Percentiles rank a stretch among this genome's conserved stretches.
Evolutionary conservation across 2,888 invertebrate species (phyloP).

Genomic region (Tetranychus truncatus): DNA sequence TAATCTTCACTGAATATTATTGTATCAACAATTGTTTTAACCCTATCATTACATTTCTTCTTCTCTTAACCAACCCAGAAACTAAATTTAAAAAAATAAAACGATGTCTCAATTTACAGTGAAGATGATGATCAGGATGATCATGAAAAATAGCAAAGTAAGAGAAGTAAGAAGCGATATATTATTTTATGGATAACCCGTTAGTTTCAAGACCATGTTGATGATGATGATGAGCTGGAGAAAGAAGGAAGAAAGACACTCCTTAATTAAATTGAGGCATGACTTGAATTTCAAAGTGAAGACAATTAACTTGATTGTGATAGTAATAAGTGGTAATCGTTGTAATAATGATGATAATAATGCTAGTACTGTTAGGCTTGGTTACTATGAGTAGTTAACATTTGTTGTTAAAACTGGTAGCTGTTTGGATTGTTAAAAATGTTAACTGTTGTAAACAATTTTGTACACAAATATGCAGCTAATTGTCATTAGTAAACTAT

Average conservation of each 20-base stretch:
- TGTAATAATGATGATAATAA: not conserved
- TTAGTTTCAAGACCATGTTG: not conserved
- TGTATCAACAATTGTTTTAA: not conserved
- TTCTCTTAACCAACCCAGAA: not conserved
- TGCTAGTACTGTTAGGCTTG: too few relatives aligned
- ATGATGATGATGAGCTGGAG: slow-evolving; percentile 4
- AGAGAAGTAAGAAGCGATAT: not conserved
- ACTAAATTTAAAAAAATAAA: not conserved
- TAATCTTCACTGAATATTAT: not conserved
- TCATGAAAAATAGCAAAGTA: not conserved
- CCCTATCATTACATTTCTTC: not conserved
- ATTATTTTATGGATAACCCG: not conserved
- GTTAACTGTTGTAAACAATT: too few relatives aligned
- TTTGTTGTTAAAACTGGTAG: too few relatives aligned
- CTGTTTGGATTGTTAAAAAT: too few relatives aligned
- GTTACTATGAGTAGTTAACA: too few relatives aligned
- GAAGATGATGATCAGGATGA: not conserved
- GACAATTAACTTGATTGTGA: not conserved
- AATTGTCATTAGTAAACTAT: not conserved
- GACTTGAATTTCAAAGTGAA: not conserved
- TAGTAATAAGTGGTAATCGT: not conserved
- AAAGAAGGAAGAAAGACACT: not conserved
- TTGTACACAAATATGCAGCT: not conserved
- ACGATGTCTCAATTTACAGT: not conserved
- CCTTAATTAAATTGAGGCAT: not conserved